Conservation (phyloP, 2,888 invertebrate genomes). For the Dryococelus australis region DNA sequence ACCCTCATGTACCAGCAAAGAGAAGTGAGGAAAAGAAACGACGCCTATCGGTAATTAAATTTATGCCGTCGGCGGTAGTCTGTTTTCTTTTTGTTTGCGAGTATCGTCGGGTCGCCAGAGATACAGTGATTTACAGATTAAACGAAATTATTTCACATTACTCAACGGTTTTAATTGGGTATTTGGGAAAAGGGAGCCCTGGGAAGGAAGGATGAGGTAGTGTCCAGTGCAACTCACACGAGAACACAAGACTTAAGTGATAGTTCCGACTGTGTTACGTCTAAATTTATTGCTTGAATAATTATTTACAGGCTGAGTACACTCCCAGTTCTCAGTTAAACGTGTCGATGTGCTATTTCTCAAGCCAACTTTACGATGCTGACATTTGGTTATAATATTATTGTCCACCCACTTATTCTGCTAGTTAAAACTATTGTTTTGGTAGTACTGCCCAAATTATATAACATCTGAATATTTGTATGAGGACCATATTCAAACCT, state of each 20-base stretch:
- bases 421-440: neutral
- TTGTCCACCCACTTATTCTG: neutral
- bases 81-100: neutral
- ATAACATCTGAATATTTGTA: too few relatives aligned
- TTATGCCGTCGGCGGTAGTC: neutral
- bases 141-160: conserved; percentile 16
- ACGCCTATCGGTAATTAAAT: conserved; percentile 16
- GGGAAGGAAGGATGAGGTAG: neutral
- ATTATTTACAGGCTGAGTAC: neutral
- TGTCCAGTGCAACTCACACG: neutral
- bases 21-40: neutral
- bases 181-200: neutral
- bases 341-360: neutral
- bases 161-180: conserved; percentile 16
- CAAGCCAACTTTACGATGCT: neutral
- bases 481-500: too few relatives aligned
- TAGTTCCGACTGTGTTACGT: conserved; percentile 3
- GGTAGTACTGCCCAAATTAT: neutral
- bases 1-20: neutral
- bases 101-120: neutral
- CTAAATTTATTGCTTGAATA: neutral
- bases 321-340: neutral
- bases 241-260: neutral
- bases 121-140: conserved; percentile 8
- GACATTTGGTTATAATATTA: neutral